Base-by-base conservation (phyloP, 2,888 invertebrate genomes). In the Aspidiotus rigidus region DNA sequence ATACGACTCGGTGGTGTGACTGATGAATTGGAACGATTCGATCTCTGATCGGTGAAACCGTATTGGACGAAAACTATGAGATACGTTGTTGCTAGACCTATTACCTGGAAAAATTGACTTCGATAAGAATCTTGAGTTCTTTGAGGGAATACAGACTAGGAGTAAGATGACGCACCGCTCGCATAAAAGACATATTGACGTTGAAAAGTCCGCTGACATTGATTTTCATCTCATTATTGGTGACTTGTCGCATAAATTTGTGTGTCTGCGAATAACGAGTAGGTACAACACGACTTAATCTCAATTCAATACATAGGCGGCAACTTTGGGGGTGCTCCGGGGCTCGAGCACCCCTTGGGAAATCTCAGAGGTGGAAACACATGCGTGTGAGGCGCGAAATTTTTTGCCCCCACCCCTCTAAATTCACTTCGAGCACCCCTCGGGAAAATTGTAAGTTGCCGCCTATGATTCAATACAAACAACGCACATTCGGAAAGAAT, bases 61-160 rank as follows among this genome's bases (percentile, higher is more conserved):
- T 71, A 71, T 55, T 71, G 71, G 7, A 70, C 70, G 54, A 71
- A 64, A n/a, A 71, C 70, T 5, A 71, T 70, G 17, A 71, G 42
- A 9, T 71, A 71, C 11, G 71, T 71, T 8, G 71, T 71, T 6
- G 71, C 70, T 40, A 71, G 59, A 61, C 70, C 63, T 28, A 71
- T 64, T 0, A 71, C 69, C 71, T 71, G 62, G n/a, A 55, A 64
- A 40, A 16, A 9, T 49, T 44, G 6, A 49, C 49, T 13, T 39
- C 5, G 9, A 62, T 41, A 28, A 28, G 5, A 28, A 28, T 28
- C 5, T 28, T 1, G 28, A 28, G 28, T 28, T 28, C 28, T 28
- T 28, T 5, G 1, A 28, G 1, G 28, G 28, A 28, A 28, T 5
- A 1, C 5, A 28, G 28, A 28, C 28, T 28, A 28, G 5, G 5